Evolutionary conservation across 2,888 invertebrate genomes (phyloP).

Genomic region (Peribatodes rhomboidaria): DNA sequence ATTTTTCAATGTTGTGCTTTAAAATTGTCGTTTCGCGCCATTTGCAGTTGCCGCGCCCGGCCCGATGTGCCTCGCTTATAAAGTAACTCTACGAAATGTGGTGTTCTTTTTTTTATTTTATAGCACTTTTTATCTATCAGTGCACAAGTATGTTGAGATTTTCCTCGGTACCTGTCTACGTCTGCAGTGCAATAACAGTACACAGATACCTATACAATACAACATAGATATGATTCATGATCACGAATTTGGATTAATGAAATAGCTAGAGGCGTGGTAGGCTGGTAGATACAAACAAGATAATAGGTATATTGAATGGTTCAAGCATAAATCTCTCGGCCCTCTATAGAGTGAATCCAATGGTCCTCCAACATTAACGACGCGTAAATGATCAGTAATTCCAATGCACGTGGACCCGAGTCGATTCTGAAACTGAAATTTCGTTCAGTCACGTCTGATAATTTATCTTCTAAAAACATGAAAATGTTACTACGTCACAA

Average conservation of each 20-base stretch:
- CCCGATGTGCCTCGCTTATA: slow-evolving; percentile 78
- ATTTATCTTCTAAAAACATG: slow-evolving; percentile 21
- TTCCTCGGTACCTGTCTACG: neutral
- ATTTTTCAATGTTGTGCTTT: slow-evolving; percentile 83
- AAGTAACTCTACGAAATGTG: slow-evolving; percentile 76
- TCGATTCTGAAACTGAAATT: slow-evolving; percentile 62
- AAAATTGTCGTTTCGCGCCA: slow-evolving; percentile 84
- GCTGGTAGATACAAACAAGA: slow-evolving; percentile 62
- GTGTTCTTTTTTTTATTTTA: slow-evolving; percentile 68
- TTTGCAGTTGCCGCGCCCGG: slow-evolving; percentile 74
- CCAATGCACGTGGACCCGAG: slow-evolving; percentile 60
- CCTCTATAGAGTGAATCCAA: slow-evolving; percentile 61
- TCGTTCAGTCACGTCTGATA: slow-evolving; percentile 51
- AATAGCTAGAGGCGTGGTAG: slow-evolving; percentile 48
- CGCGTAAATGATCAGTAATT: slow-evolving; percentile 69
- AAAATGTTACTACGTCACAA: neutral
- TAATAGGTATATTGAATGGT: slow-evolving; percentile 63
- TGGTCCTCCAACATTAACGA: slow-evolving; percentile 61
- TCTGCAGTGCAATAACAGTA: slow-evolving; percentile 42
- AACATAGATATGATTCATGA: slow-evolving; percentile 42
- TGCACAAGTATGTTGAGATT: slow-evolving; percentile 54
- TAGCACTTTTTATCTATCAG: slow-evolving; percentile 63
- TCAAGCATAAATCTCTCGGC: slow-evolving; percentile 63
- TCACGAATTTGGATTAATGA: slow-evolving; percentile 57
- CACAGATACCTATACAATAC: slow-evolving; percentile 11